Evolutionary conservation across 2,113 vertebrate genomes (phyloP).

Genomic region (Oryzias woworae): DNA sequence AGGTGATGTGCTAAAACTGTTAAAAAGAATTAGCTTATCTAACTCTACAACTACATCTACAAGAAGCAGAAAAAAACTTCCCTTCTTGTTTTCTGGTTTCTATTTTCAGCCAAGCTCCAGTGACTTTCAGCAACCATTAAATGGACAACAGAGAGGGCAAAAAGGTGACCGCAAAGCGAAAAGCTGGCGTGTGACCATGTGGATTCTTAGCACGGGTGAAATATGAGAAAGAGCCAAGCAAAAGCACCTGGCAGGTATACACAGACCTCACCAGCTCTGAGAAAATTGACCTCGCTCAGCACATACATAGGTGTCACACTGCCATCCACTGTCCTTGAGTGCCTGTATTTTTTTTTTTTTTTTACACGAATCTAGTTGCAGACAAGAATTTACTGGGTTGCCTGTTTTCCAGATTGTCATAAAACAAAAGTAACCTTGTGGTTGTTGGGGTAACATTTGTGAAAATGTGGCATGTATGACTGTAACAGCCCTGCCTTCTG

Average conservation of each 20-base stretch:
- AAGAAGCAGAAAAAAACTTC: too few relatives aligned
- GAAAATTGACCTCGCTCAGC: slow-evolving; percentile 52
- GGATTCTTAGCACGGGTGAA: slow-evolving; percentile 50
- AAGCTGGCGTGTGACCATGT: slow-evolving; percentile 38
- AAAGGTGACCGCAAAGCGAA: slow-evolving; percentile 22
- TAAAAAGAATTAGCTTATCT: too few relatives aligned
- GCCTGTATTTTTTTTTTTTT: slow-evolving; percentile 3
- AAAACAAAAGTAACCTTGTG: background rate
- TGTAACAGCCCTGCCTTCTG: slow-evolving; percentile 28
- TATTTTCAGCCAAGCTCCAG: background rate
- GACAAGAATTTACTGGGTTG: background rate
- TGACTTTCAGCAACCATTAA: slow-evolving; percentile 24
- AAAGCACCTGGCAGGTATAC: slow-evolving; percentile 44
- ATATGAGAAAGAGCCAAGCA: slow-evolving; percentile 49
- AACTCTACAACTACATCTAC: too few relatives aligned
- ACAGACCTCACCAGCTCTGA: slow-evolving; percentile 52
- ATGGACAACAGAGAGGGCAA: slow-evolving; percentile 21
- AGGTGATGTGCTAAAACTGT: too few relatives aligned
- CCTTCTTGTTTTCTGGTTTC: background rate
- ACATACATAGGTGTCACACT: slow-evolving; percentile 29
- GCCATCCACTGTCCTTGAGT: slow-evolving; percentile 11
- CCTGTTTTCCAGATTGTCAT: background rate
- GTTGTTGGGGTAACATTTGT: slow-evolving; percentile 41
- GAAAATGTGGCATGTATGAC: slow-evolving; percentile 21
- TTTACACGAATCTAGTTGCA: background rate